Base-by-base conservation (phyloP, 2,797 vertebrate genomes). In the Coendou prehensilis region DNA sequence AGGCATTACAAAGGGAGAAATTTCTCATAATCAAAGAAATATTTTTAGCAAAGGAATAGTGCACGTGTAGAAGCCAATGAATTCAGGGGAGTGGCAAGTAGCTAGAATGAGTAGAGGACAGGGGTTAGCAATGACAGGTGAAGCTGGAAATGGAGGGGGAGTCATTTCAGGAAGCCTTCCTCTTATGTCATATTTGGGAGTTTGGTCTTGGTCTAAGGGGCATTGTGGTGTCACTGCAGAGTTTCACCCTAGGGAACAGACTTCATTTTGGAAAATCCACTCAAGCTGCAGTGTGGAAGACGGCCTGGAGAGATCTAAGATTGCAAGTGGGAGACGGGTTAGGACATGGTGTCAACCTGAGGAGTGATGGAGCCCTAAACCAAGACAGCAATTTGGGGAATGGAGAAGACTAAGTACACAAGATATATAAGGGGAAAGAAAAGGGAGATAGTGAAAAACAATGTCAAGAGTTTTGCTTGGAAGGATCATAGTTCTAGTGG, bases 21-120 rank as follows among this genome's bases (percentile, higher is more conserved):
- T 61, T 82, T 88, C 78, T 64, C 14, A 10, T 41, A 92, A 92
- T 50, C 37, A 52, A 56, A 93, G 71, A 89, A 92, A 75, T 28
- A 6, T 64, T 63, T 69, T 78, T 88, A 47, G 45, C 64, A 89
- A 81, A 37, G 6, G 23, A 76, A 80, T 11, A 41, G 3, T 33
- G 6, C 23, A 50, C 30, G 3, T 18, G 23, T 23, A 73, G 79
- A 85, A 37, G 17, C 9, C 30, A 37, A 57, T 69, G 54, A 73
- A 28, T 47, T 50, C 23, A 14, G 22, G n/a, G n/a, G 63, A 14
- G 50, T 30, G 41, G 23, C 10, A 75, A 83, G 20, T 8, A 30
- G 69, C 59, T 75, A 20, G 33, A 61, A 76, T 61, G 76, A 78
- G 20, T 1, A 78, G 84, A 73, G 9, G 54, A 22, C 26, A 45